Conservation (phyloP, 1,140 invertebrate genomes). For the Phthorimaea operculella region DNA sequence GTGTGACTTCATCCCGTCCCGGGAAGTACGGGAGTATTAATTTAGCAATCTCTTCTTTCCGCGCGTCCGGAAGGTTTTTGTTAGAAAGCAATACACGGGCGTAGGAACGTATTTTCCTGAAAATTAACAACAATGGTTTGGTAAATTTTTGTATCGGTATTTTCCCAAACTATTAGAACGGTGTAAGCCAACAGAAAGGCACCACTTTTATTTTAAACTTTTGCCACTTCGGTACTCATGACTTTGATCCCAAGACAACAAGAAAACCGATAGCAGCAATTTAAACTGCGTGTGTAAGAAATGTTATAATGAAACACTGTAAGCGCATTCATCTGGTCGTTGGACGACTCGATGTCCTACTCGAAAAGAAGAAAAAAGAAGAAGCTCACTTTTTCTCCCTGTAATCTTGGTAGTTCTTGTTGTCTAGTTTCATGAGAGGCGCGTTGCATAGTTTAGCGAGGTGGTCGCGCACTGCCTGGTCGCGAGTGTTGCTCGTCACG, state of each 20-base stretch:
- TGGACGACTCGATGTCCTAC: too few relatives aligned
- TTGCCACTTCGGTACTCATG: too few relatives aligned
- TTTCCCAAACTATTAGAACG: too few relatives aligned
- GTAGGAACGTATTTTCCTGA: constrained; percentile 73
- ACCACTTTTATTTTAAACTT: too few relatives aligned
- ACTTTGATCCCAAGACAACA: too few relatives aligned
- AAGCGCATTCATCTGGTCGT: too few relatives aligned
- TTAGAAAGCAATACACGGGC: constrained; percentile 71
- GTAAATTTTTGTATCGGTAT: not conserved
- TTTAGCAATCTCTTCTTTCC: constrained; percentile 64
- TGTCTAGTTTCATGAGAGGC: constrained; percentile 48
- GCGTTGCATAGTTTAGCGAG: constrained; percentile 75
- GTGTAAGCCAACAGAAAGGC: too few relatives aligned
- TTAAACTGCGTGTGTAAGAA: too few relatives aligned
- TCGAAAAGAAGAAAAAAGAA: too few relatives aligned
- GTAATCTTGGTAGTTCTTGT: constrained; percentile 9
- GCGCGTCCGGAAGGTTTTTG: constrained; percentile 67
- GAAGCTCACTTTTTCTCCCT: constrained; percentile 15
- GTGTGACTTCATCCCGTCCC: constrained; percentile 52
- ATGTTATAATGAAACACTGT: too few relatives aligned
- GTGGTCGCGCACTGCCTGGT: constrained; percentile 71
- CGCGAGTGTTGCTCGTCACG: constrained; percentile 75
- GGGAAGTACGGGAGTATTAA: constrained; percentile 64
- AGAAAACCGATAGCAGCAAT: too few relatives aligned
- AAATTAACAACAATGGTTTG: constrained; percentile 10